Evolutionary conservation across 2,797 vertebrate species (phyloP).

Genomic region (Arctocebus calabarensis): DNA sequence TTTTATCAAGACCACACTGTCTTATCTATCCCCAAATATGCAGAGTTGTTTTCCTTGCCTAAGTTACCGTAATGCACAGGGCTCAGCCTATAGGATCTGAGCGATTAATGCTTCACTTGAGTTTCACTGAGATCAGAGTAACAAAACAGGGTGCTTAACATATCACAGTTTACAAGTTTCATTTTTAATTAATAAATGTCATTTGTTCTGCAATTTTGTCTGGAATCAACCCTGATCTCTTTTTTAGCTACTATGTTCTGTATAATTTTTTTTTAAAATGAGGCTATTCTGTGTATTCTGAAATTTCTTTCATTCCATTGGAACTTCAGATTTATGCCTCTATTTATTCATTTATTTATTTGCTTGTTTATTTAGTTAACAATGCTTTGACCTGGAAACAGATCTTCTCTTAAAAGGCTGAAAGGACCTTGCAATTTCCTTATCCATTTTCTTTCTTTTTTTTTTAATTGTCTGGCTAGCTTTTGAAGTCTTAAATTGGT

Average conservation of each 20-base stretch:
- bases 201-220: constrained; percentile 51
- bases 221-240: constrained; percentile 38
- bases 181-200: constrained; percentile 54
- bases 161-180: background rate
- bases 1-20: background rate
- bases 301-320: constrained; percentile 5
- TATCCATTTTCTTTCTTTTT: background rate
- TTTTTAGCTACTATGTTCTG: background rate
- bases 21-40: background rate
- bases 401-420: background rate
- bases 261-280: background rate
- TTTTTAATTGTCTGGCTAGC: background rate
- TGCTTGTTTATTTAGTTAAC: background rate
- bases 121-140: background rate
- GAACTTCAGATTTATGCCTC: background rate
- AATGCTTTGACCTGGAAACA: background rate
- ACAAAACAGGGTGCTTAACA: background rate
- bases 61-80: too few species aligned
- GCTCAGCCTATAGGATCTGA: background rate
- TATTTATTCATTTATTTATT: background rate
- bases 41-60: background rate
- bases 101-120: background rate
- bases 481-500: background rate
- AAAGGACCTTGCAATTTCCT: background rate
- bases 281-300: background rate